phyloP scores from a whole-genome alignment of 2,888 invertebrate genomes.

The Morinoia aosen region DNA sequence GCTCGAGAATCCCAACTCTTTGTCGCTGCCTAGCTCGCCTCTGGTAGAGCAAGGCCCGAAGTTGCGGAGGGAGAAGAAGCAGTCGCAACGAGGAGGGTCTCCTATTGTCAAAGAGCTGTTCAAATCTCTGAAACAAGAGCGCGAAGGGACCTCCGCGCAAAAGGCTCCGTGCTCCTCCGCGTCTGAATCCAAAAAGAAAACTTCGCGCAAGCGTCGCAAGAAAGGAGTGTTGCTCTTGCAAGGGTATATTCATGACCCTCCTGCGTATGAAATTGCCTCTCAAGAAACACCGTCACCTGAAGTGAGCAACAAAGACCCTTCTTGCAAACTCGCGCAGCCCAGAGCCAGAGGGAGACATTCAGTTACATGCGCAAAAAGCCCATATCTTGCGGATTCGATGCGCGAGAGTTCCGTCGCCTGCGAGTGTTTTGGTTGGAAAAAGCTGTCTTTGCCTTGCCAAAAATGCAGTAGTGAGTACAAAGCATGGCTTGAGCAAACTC shows the following conservation, averaged over 20 bases:
- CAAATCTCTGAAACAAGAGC: neutral
- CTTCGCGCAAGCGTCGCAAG: neutral
- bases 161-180: neutral
- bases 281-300: neutral
- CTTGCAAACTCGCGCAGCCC: neutral
- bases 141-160: neutral
- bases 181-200: neutral
- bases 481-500: neutral
- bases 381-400: neutral
- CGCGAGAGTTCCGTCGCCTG: neutral
- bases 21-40: neutral
- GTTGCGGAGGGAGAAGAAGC: neutral
- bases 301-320: neutral
- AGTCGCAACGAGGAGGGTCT: neutral
- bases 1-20: neutral
- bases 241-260: neutral
- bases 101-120: neutral
- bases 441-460: neutral
- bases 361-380: neutral
- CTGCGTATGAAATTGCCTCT: neutral
- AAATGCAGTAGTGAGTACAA: neutral
- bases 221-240: slow-evolving; percentile 2
- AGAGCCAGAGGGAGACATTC: neutral
- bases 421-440: slow-evolving; percentile 22
- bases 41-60: neutral